Conservation (phyloP, 1,140 invertebrate genomes). For the Ylistrum balloti region DNA sequence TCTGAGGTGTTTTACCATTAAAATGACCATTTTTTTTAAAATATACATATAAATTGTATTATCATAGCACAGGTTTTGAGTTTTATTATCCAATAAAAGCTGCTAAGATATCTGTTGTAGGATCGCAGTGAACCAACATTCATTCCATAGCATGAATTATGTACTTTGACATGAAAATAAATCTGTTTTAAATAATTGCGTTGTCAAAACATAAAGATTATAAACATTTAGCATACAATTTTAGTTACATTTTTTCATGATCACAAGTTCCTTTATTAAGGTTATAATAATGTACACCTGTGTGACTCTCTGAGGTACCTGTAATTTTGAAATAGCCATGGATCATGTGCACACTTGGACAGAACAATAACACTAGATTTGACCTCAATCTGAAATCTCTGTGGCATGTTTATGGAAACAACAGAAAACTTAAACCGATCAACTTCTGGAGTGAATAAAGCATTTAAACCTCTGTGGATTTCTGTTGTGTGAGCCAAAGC, state of each 20-base stretch:
- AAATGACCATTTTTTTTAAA: no score
- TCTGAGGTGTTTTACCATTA: no score
- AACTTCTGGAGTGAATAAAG: neutral
- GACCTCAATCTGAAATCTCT: neutral
- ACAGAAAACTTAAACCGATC: constrained; percentile 21
- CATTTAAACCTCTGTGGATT: neutral
- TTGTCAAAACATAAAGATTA: neutral
- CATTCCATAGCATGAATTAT: no score
- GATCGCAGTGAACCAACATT: no score
- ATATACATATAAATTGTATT: no score
- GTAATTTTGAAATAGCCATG: neutral
- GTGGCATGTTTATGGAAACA: constrained; percentile 25
- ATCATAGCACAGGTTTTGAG: no score
- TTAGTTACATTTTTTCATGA: neutral
- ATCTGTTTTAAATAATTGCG: no score
- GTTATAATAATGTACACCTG: neutral
- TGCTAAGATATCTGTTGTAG: no score
- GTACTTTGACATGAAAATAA: no score
- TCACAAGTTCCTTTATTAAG: neutral
- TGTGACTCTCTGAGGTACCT: neutral
- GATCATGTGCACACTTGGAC: neutral
- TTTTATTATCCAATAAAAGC: no score
- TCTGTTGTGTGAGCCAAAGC: neutral
- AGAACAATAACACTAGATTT: neutral
- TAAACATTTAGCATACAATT: neutral